These are phyloP conservation scores for Leucosticte australis DNA, from an alignment of 2,113 vertebrate genomes.

Conservation along the genomic window DNA sequence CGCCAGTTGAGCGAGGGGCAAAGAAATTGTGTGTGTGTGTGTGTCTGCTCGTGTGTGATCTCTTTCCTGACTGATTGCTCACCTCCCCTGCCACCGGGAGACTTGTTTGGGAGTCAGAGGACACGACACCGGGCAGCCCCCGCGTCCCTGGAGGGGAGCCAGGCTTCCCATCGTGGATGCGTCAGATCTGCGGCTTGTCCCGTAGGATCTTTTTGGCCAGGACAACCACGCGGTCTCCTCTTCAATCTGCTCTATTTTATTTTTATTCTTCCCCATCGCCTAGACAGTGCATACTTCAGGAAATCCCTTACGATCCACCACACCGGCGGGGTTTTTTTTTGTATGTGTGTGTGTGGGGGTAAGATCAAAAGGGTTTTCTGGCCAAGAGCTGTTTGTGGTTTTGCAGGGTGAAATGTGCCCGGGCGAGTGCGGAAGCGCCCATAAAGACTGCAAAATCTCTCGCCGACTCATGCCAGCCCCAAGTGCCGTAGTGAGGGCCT, in stretches of 20 bases:
- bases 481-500: slow-evolving; percentile 28
- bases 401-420: slow-evolving; percentile 61
- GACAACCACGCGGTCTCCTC: not conserved
- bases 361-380: slow-evolving; percentile 69
- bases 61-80: not conserved
- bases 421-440: slow-evolving; percentile 60
- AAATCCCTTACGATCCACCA: not conserved
- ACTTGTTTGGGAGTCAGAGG: not conserved
- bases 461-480: slow-evolving; percentile 3
- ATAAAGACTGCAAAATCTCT: slow-evolving; percentile 68
- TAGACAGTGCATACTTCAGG: not conserved
- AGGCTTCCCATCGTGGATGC: not conserved
- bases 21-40: not conserved
- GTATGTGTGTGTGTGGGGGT: not conserved
- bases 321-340: not conserved
- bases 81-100: not conserved
- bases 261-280: not conserved
- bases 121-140: not conserved
- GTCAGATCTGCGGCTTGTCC: slow-evolving; percentile 24
- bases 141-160: slow-evolving; percentile 38
- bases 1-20: not conserved
- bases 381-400: slow-evolving; percentile 54
- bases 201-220: not conserved
- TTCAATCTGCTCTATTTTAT: not conserved
- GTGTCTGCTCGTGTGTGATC: not conserved